These are phyloP conservation scores for Macrosoma leucophasiata DNA, from an alignment of 2,888 invertebrate genomes.

Conservation along the genomic window DNA sequence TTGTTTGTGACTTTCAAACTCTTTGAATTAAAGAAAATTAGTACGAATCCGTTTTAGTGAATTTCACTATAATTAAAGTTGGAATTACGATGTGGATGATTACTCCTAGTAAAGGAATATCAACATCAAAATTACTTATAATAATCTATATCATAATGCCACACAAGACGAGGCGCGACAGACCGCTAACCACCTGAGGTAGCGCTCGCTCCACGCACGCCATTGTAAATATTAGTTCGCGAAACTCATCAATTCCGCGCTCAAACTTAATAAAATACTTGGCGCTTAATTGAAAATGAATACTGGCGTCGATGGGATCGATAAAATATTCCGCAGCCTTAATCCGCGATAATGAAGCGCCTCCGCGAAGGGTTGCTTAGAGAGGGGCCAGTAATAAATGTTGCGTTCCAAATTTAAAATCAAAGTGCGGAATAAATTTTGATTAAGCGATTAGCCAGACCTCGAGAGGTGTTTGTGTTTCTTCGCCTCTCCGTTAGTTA, in stretches of 20 bases:
- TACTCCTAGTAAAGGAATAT: no score
- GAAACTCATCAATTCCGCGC: constrained; percentile 74
- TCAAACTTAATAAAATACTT: constrained; percentile 76
- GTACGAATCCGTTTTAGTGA: no score
- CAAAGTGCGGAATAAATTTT: constrained; percentile 76
- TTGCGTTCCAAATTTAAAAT: constrained; percentile 75
- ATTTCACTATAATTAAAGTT: no score
- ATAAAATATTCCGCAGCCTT: constrained; percentile 74
- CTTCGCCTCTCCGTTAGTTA: constrained; percentile 48
- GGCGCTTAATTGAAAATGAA: constrained; percentile 76
- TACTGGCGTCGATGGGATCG: constrained; percentile 69
- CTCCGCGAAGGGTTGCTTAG: constrained; percentile 67
- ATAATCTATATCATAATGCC: no score
- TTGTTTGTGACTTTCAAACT: no score
- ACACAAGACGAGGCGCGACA: no score
- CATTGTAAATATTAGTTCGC: constrained; percentile 75
- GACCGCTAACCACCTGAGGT: constrained; percentile 36
- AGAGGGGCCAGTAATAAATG: constrained; percentile 73
- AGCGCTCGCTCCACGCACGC: constrained; percentile 45
- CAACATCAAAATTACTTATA: no score
- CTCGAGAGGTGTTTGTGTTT: constrained; percentile 64
- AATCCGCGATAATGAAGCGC: constrained; percentile 74
- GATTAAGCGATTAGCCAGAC: constrained; percentile 72
- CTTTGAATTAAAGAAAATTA: no score
- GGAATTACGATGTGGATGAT: no score